These are phyloP conservation scores for Portunus trituberculatus DNA, from an alignment of 1,140 invertebrate species.

Conservation along the genomic window DNA sequence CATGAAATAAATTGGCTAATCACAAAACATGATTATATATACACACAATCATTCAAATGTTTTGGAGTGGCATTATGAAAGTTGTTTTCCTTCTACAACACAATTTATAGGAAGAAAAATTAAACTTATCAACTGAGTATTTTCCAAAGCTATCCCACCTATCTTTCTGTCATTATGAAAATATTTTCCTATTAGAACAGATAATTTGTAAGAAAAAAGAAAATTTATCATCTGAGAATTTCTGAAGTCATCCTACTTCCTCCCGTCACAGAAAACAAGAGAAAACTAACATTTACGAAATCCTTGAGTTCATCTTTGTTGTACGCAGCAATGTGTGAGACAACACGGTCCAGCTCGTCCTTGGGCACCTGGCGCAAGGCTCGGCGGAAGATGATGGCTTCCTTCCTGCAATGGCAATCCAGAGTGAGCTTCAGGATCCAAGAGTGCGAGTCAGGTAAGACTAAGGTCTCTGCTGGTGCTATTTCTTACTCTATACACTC, in stretches of 20 bases:
- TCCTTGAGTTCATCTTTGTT: slow-evolving; percentile 58
- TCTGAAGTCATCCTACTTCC: not conserved
- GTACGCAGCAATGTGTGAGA: slow-evolving; percentile 65
- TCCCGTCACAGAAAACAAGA: not conserved
- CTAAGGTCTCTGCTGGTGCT: not conserved
- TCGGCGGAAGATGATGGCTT: slow-evolving; percentile 71
- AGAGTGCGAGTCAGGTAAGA: not conserved
- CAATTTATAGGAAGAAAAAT: too few species aligned
- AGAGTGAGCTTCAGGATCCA: not conserved
- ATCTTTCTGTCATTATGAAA: too few species aligned
- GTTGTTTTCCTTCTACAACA: too few species aligned
- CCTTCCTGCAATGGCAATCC: slow-evolving; percentile 48
- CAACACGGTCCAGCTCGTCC: slow-evolving; percentile 59
- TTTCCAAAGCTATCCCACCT: too few species aligned
- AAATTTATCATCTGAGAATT: too few species aligned
- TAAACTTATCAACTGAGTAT: too few species aligned
- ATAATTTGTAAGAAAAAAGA: too few species aligned
- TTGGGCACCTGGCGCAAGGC: slow-evolving; percentile 68
- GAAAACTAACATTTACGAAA: slow-evolving; percentile 55
- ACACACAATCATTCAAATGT: too few species aligned
- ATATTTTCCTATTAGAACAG: too few species aligned
- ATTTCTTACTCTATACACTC: not conserved
- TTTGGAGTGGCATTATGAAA: too few species aligned
- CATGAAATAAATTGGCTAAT: too few species aligned
- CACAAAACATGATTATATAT: too few species aligned